phyloP scores from a whole-genome alignment of 1,140 invertebrate genomes.

The Mycetomoellerius zeteki region DNA sequence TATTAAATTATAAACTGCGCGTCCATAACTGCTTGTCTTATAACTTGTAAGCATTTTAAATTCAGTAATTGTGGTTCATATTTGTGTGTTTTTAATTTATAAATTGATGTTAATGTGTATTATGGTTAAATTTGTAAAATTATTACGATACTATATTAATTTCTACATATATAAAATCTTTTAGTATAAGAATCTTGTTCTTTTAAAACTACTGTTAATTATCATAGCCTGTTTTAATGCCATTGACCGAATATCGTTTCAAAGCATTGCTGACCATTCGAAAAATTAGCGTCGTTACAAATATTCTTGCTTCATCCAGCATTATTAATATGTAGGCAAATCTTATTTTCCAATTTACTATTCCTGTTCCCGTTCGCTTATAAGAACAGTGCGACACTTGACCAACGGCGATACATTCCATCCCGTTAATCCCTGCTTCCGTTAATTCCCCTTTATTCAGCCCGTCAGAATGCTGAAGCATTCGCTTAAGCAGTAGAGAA shows the following conservation, averaged over 20 bases:
- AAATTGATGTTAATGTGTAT: background rate
- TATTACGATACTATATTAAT: background rate
- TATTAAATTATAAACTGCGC: conserved; percentile 14
- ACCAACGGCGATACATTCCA: conserved; percentile 57
- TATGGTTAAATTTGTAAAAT: background rate
- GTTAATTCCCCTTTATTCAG: conserved; percentile 51
- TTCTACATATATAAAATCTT: background rate
- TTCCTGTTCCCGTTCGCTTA: conserved; percentile 31
- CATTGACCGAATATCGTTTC: background rate
- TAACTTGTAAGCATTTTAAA: conserved; percentile 1
- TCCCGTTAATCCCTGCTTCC: conserved; percentile 54
- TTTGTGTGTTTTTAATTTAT: background rate
- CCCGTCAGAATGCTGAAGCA: conserved; percentile 10
- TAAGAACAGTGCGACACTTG: conserved; percentile 48
- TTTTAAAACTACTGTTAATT: background rate
- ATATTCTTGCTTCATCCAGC: background rate
- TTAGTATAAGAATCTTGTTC: background rate
- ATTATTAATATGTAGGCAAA: conserved; percentile 38
- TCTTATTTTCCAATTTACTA: conserved; percentile 45
- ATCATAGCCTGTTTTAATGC: background rate
- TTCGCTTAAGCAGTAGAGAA: conserved; percentile 16
- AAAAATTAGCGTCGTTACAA: background rate
- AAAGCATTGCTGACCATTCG: background rate
- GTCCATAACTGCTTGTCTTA: background rate
- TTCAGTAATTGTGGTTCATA: background rate